phyloP scores from a whole-genome alignment of 2,888 invertebrate species.

The Cerceris ruficornis region DNA sequence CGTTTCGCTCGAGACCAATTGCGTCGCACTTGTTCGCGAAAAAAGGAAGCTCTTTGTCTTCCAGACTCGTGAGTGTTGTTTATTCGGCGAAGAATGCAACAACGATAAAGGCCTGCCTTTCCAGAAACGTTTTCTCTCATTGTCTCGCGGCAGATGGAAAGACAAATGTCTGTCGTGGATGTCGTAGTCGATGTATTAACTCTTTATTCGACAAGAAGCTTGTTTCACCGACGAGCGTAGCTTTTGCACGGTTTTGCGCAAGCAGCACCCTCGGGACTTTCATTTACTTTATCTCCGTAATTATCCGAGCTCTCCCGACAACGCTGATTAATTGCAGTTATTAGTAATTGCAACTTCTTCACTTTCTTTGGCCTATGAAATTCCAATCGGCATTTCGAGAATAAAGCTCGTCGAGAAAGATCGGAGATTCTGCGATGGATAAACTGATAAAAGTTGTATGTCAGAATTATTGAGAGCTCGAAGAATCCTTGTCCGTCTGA shows the following conservation, averaged over 20 bases:
- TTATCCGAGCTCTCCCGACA: not conserved
- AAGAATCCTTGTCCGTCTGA: too few species aligned
- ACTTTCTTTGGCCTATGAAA: too few species aligned
- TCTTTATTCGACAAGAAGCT: slow-evolving; percentile 24
- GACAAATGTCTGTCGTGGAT: not conserved
- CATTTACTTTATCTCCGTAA: not conserved
- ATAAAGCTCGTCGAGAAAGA: too few species aligned
- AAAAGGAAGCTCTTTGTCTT: not conserved
- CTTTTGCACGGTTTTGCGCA: slow-evolving; percentile 3
- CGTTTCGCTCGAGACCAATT: too few species aligned
- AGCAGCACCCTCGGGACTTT: slow-evolving; percentile 14
- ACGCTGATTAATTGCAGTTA: too few species aligned
- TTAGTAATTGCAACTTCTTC: too few species aligned
- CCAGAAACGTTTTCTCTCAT: not conserved
- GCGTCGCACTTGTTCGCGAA: not conserved
- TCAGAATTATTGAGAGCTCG: too few species aligned
- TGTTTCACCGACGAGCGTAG: slow-evolving; percentile 21
- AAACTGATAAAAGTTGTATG: too few species aligned
- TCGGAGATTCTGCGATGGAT: too few species aligned
- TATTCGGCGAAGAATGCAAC: slow-evolving; percentile 1
- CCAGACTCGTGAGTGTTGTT: not conserved
- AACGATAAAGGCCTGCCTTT: not conserved
- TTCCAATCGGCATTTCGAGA: too few species aligned
- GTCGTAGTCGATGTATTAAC: slow-evolving; percentile 21
- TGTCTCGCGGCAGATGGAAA: slow-evolving; percentile 5